phyloP scores from a whole-genome alignment of 2,888 invertebrate species.

The Diabrotica balteata region DNA sequence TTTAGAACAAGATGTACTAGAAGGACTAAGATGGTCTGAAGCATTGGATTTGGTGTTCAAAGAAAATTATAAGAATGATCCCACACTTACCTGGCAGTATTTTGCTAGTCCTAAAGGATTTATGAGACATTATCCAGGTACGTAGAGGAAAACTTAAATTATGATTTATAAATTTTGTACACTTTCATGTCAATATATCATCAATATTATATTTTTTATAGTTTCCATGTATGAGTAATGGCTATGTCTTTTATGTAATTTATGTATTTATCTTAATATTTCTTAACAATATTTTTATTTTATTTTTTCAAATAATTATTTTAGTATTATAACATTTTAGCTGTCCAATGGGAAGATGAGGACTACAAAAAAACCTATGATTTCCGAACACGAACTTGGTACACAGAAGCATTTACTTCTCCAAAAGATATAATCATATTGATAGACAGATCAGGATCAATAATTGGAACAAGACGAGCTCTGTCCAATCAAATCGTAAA shows the following conservation, averaged over 20 bases:
- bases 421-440: conserved; percentile 89
- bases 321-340: conserved; percentile 53
- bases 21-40: conserved; percentile 95
- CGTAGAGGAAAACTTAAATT: conserved; percentile 15
- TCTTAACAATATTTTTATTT: no score
- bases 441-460: conserved; percentile 72
- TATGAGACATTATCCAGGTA: conserved; percentile 95
- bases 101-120: conserved; percentile 97
- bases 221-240: no score
- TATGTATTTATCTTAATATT: no score
- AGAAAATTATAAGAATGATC: conserved; percentile 83
- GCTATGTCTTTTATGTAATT: no score
- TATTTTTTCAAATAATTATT: background rate
- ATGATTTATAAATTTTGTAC: no score
- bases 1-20: conserved; percentile 80
- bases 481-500: conserved; percentile 88
- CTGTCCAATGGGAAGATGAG: conserved; percentile 72
- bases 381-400: conserved; percentile 93
- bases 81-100: conserved; percentile 96
- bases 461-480: conserved; percentile 71
- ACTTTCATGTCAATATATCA: no score
- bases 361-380: conserved; percentile 79
- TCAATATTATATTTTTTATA: no score
- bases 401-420: conserved; percentile 96
- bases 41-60: conserved; percentile 88